phyloP scores from a whole-genome alignment of 2,113 vertebrate genomes.

The Climacteris rufus region DNA sequence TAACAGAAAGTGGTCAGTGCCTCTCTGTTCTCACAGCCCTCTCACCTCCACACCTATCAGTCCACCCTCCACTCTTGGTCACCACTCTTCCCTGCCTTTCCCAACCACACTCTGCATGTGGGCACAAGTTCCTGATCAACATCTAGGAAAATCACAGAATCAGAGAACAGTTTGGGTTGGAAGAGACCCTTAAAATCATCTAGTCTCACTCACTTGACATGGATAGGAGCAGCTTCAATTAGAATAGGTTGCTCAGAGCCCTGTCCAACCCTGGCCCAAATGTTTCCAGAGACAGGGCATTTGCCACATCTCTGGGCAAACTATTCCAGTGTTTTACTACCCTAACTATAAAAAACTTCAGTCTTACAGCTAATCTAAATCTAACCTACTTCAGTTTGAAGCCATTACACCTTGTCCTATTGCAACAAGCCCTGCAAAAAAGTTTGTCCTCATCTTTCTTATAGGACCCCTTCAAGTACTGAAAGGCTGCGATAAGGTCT shows the following conservation, averaged over 20 bases:
- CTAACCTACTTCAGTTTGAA: background rate
- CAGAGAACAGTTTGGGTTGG: background rate
- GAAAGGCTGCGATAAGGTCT: background rate
- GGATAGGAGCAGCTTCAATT: background rate
- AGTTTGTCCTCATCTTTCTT: background rate
- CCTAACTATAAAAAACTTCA: background rate
- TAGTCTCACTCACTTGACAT: background rate
- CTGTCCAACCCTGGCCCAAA: background rate
- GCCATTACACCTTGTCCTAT: background rate
- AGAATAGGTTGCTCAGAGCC: background rate
- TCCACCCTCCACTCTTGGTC: background rate
- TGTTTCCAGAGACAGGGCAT: background rate
- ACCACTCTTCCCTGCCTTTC: background rate
- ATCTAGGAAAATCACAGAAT: background rate
- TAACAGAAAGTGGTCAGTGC: background rate
- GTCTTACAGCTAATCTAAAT: background rate
- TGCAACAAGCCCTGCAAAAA: accelerated
- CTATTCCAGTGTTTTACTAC: background rate
- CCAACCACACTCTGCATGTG: accelerated
- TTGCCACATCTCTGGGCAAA: background rate
- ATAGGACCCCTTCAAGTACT: background rate
- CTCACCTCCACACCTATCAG: background rate
- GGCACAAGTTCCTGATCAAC: background rate
- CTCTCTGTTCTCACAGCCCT: background rate
- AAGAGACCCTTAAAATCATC: background rate